Evolutionary conservation across 2,888 invertebrate species (phyloP), one percentile per base, ranked within the genome.

Genomic region (Lasioglossum leucozonium): DNA sequence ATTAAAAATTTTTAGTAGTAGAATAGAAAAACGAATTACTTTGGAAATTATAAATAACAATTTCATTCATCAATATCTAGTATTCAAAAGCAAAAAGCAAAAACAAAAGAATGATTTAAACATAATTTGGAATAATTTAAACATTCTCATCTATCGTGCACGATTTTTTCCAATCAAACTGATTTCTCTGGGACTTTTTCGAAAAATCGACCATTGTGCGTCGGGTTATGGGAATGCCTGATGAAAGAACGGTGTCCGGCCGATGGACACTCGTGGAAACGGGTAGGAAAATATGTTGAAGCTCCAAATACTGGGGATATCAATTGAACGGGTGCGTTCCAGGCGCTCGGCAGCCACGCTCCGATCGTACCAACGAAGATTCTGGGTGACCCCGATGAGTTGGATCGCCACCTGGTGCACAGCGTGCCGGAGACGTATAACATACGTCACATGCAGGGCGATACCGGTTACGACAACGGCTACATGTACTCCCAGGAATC

Each of bases 301-400:
- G 44, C 18, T 22, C 16, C 18, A 37, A 65, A 62, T 34, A n/a
- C 22, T 30, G 26, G n/a, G 72, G 69, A 86, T 85, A 67, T 74
- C 77, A 82, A 85, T 76, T 16, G 51, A 72, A 78, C 34, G 37
- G 37, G 16, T 47, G 58, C 47, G 55, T 88, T 84, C 47, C 82
- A 97, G 92, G 96, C 97, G 47, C 95, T 97, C 87, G 97, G 97
- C 22, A 97, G 97, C 81, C 97, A 97, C 91, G 98, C 98, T 71
- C 98, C 99, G 75, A 97, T 98, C 88, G 98, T 99, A 88, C 99
- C 99, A 84, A 99, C 99, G 79, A 98, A 98, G 95, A 96, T 99
- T 30, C 96, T 99, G 71, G 97, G 97, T 37, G 99, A 99, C 94
- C 98, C 98, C 42, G 97, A 97, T 92, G 98, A 98, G 90, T 95